These are phyloP conservation scores for Parotia lawesii DNA, from an alignment of 2,113 vertebrate species.

Conservation along the genomic window DNA sequence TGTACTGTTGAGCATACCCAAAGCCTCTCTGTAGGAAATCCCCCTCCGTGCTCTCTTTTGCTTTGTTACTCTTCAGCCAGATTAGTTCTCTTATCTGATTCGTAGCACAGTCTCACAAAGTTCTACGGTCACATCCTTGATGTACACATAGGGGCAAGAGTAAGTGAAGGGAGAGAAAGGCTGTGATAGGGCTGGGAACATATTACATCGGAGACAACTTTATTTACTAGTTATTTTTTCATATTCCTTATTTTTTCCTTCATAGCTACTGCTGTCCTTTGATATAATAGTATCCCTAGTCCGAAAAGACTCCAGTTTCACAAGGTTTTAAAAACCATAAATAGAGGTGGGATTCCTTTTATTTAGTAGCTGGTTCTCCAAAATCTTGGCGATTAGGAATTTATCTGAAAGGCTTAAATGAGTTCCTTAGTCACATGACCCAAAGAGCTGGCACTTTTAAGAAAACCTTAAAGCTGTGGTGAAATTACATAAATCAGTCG, in stretches of 20 bases:
- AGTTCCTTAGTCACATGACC: not conserved
- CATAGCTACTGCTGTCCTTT: not conserved
- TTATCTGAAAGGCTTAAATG: not conserved
- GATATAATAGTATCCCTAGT: not conserved
- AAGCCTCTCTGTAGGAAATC: not conserved
- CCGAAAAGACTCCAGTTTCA: not conserved
- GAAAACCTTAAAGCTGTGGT: conserved; percentile 1
- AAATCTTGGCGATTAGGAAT: not conserved
- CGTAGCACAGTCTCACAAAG: not conserved
- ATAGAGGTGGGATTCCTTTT: not conserved
- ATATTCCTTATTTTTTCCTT: not conserved
- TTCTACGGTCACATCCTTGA: not conserved
- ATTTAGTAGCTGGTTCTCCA: not conserved
- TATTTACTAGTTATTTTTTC: not conserved
- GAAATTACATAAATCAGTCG: conserved; percentile 17
- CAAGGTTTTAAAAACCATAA: not conserved
- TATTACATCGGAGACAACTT: not conserved
- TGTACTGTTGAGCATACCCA: not conserved
- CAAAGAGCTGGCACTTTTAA: not conserved
- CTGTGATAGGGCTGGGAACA: not conserved
- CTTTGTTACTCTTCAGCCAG: not conserved
- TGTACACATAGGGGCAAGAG: not conserved
- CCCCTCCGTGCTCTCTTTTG: not conserved
- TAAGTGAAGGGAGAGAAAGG: not conserved
- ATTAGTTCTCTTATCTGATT: not conserved